Percentiles rank a stretch among this genome's conserved stretches.
Conservation (phyloP, 2,888 invertebrate species). For the Euplexia lucipara region DNA sequence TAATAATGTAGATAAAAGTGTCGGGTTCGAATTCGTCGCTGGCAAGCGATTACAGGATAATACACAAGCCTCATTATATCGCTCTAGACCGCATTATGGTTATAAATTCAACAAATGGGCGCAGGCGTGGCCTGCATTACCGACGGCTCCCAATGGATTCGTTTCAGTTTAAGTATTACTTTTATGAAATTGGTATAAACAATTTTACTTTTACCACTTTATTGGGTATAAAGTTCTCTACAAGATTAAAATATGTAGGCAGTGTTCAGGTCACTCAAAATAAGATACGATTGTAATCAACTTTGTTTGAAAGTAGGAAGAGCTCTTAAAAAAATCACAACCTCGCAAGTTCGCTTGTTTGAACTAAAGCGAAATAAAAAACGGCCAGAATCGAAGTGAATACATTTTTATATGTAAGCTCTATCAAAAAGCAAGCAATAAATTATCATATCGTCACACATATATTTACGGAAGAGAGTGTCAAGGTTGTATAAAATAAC, state of each 20-base stretch:
- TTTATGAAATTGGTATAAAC: constrained; percentile 32
- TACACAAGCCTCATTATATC: constrained; percentile 31
- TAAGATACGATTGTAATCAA: too few relatives aligned
- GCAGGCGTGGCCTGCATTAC: constrained; percentile 50
- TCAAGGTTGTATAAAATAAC: constrained; percentile 71
- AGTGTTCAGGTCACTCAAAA: background rate
- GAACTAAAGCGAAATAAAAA: too few relatives aligned
- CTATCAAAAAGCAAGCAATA: background rate
- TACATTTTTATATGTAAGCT: too few relatives aligned
- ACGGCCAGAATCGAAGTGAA: too few relatives aligned
- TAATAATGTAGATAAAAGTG: constrained; percentile 8
- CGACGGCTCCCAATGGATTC: constrained; percentile 52
- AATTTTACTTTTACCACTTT: constrained; percentile 8
- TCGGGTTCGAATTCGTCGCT: constrained; percentile 7
- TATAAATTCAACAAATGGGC: constrained; percentile 53
- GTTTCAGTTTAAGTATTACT: constrained; percentile 41
- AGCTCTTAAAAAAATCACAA: too few relatives aligned
- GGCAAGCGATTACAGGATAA: constrained; percentile 34
- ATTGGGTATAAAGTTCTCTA: background rate
- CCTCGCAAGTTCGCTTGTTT: too few relatives aligned
- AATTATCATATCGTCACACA: constrained; percentile 36
- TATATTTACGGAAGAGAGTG: constrained; percentile 55
- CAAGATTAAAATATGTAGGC: background rate
- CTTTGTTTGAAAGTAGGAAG: too few relatives aligned
- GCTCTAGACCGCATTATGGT: constrained; percentile 39